Base-by-base conservation (phyloP, 2,113 vertebrate genomes). In the Syngnathus floridae region DNA sequence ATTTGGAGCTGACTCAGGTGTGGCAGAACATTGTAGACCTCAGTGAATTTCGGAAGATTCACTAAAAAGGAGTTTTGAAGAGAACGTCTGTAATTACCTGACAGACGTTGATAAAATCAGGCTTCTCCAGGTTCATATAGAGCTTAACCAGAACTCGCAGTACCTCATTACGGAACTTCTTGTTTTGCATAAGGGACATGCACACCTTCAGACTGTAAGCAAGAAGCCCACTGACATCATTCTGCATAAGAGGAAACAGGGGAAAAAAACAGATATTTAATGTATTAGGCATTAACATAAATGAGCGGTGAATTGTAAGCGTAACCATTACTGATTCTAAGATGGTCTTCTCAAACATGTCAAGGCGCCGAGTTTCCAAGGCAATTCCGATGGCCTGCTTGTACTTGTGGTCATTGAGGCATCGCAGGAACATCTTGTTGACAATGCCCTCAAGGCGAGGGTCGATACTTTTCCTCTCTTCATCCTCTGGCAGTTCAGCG, bases 141-240 rank as follows among this genome's bases (percentile, higher is more conserved):
- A 99, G 95, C 87, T 99, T 97, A 68, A 99, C 97, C 57, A 99
- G 85, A 71, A 99, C 97, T 77, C 97, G 85, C 64, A 99, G 86
- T 11, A 99, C 96, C 78, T 97, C 93, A 58, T 99, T 99, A 69
- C 96, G 93, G 73, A 99, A 99, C 80, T 97, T 96, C 79, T 99
- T 99, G 85, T 98, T 98, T 83, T 98, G 96, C 95, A 99, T 99
- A 75, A 99, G 86, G 67, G 96, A 98, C 97, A 99, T 99, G 88
- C 97, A 99, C 52, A 99, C 94, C 82, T 99, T 99, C 81, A 99
- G 87, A 86, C 96, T 99, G 84, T 99, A 99, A n/a, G 97, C 95
- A 52, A 99, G 90, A 87, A 98, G 94, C 57, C 95, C 96, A 65
- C 94, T 92, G 71, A 99, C 93, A 84, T 99, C 97, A 10, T 88